These are phyloP conservation scores for Lypha dubia DNA, from an alignment of 2,888 invertebrate species.

Conservation along the genomic window DNA sequence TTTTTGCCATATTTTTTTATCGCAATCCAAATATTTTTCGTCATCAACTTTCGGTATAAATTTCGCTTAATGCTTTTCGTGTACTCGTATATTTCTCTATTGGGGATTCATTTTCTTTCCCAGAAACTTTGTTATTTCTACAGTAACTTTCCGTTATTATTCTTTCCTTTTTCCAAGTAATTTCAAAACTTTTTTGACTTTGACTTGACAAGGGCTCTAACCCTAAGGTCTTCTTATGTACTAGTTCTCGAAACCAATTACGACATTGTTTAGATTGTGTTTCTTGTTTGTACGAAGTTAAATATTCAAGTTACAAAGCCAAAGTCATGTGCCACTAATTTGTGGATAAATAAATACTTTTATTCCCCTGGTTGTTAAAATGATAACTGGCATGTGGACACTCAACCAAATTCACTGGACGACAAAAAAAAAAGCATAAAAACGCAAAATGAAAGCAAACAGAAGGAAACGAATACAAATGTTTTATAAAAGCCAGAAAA, in stretches of 20 bases:
- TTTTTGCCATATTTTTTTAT: too few relatives aligned
- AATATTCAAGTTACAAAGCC: slow-evolving; percentile 32
- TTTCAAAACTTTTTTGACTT: not conserved
- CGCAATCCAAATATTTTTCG: too few relatives aligned
- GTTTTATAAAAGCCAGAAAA: slow-evolving; percentile 12
- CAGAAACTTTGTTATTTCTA: too few relatives aligned
- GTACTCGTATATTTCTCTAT: too few relatives aligned
- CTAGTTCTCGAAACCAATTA: not conserved
- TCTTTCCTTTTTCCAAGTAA: not conserved
- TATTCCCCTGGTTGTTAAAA: slow-evolving; percentile 28
- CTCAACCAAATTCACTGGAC: not conserved
- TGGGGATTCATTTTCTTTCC: too few relatives aligned
- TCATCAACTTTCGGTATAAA: too few relatives aligned
- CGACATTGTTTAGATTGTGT: not conserved
- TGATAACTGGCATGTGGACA: slow-evolving; percentile 23
- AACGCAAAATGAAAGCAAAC: not conserved
- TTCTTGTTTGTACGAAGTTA: not conserved
- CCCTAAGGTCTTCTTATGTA: not conserved
- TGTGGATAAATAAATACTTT: slow-evolving; percentile 51
- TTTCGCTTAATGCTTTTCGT: too few relatives aligned
- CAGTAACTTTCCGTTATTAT: not conserved
- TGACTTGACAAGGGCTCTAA: not conserved
- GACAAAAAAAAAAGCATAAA: not conserved
- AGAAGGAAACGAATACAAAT: slow-evolving; percentile 28
- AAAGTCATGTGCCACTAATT: slow-evolving; percentile 52